These are phyloP conservation scores for Crotalus horridus DNA, from an alignment of 2,113 vertebrate species.

Conservation along the genomic window DNA sequence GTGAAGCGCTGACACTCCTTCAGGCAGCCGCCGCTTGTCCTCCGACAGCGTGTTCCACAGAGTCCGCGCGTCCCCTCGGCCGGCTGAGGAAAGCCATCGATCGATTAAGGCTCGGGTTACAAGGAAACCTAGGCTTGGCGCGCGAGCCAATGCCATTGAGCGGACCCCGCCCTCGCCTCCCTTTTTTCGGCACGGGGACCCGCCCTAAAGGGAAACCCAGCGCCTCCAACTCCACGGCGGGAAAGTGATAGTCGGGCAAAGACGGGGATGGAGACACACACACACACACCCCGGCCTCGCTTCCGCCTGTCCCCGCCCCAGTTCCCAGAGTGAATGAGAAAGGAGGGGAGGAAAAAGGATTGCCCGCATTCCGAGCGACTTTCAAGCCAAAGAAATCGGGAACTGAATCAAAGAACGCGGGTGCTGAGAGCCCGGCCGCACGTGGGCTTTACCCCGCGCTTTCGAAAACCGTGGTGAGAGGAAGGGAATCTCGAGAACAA, in stretches of 20 bases:
- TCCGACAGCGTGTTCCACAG: neutral
- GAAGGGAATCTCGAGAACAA: neutral
- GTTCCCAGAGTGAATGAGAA: too few relatives aligned
- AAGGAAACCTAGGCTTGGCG: neutral
- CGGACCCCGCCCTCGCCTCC: neutral
- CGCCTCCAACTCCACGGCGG: neutral
- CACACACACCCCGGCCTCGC: too few relatives aligned
- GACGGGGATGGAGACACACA: neutral
- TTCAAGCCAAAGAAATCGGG: neutral
- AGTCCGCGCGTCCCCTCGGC: neutral
- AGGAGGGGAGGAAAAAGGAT: too few relatives aligned
- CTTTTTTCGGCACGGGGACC: neutral
- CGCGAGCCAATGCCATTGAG: rapidly evolving
- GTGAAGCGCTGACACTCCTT: neutral
- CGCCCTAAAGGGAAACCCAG: neutral
- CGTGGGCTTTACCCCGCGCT: neutral
- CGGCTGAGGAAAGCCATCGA: neutral
- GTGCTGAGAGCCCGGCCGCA: too few relatives aligned
- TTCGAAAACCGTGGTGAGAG: neutral
- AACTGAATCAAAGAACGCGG: neutral
- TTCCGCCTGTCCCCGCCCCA: neutral
- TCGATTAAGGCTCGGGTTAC: neutral
- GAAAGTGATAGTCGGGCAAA: neutral
- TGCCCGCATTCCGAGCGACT: neutral
- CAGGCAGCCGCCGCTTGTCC: neutral